phyloP scores from a whole-genome alignment of 2,113 vertebrate genomes.

The Sigmodon hispidus region DNA sequence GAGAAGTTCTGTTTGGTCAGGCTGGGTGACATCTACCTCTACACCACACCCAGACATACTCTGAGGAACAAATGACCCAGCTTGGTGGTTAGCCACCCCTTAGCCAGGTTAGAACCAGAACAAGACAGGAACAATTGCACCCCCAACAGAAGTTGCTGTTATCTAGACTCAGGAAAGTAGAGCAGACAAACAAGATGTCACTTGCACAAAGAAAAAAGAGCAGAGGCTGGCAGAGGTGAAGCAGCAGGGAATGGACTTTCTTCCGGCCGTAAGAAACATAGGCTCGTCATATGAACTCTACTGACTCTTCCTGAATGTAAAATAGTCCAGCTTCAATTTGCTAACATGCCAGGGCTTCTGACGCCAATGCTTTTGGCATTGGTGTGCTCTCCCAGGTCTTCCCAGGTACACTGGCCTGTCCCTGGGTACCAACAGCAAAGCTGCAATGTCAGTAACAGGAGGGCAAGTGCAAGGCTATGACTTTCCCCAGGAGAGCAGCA shows the following conservation, averaged over 20 bases:
- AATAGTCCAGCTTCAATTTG: neutral
- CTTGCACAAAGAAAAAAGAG: neutral
- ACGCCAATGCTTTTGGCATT: neutral
- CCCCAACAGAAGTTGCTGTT: neutral
- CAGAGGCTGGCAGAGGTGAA: neutral
- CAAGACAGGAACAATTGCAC: neutral
- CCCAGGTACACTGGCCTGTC: neutral
- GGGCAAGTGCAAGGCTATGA: neutral
- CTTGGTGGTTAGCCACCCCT: neutral
- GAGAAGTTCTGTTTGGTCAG: conserved; percentile 1
- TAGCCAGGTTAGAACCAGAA: neutral
- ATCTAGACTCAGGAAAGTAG: neutral
- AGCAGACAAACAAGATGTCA: neutral
- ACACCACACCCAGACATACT: neutral
- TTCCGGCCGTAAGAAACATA: neutral
- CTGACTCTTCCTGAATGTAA: neutral
- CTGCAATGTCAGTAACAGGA: no score
- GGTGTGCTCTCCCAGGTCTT: neutral
- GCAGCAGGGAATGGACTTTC: neutral
- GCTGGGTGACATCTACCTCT: neutral
- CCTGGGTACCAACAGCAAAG: neutral
- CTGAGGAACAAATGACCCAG: neutral
- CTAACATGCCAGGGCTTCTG: neutral
- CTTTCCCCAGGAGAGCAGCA: neutral
- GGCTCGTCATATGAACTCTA: neutral